Percentiles rank a stretch among this genome's conserved stretches.
Conservation (phyloP, 2,888 invertebrate genomes). For the Caenorhabditis sinica region DNA sequence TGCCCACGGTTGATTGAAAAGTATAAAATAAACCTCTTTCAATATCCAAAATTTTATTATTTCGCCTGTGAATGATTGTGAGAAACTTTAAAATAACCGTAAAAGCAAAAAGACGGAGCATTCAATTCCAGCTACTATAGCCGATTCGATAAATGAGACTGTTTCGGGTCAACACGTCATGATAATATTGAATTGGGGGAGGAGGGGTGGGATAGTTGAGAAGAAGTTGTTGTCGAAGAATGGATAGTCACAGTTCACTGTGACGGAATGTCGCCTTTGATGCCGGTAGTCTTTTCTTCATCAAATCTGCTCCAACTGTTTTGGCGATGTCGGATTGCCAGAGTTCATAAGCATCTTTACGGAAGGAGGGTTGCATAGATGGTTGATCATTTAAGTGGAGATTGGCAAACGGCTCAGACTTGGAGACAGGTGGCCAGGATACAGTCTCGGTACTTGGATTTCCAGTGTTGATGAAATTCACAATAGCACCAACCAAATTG, state of each 20-base stretch:
- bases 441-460: constrained; percentile 50
- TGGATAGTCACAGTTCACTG: constrained; percentile 72
- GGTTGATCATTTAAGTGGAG: constrained; percentile 54
- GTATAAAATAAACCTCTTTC: too few species aligned
- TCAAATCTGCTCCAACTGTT: constrained; percentile 60
- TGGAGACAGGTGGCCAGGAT: constrained; percentile 64
- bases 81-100: constrained; percentile 46
- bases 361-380: constrained; percentile 47
- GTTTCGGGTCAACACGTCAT: constrained; percentile 60
- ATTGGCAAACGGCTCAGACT: constrained; percentile 60
- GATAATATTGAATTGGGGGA: constrained; percentile 59
- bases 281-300: constrained; percentile 71
- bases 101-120: background rate
- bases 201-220: constrained; percentile 22
- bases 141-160: constrained; percentile 58
- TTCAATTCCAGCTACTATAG: constrained; percentile 46
- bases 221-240: constrained; percentile 33
- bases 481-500: constrained; percentile 59
- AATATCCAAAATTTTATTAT: background rate
- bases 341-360: constrained; percentile 63
- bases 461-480: constrained; percentile 68
- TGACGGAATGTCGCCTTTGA: constrained; percentile 69
- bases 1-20: too few species aligned
- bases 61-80: background rate
- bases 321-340: constrained; percentile 68